A percentile compares a stretch with the other conserved stretches of the same genome.
Evolutionary conservation across 2,113 vertebrate species (phyloP).

Genomic region (Coryphaenoides rupestris): DNA sequence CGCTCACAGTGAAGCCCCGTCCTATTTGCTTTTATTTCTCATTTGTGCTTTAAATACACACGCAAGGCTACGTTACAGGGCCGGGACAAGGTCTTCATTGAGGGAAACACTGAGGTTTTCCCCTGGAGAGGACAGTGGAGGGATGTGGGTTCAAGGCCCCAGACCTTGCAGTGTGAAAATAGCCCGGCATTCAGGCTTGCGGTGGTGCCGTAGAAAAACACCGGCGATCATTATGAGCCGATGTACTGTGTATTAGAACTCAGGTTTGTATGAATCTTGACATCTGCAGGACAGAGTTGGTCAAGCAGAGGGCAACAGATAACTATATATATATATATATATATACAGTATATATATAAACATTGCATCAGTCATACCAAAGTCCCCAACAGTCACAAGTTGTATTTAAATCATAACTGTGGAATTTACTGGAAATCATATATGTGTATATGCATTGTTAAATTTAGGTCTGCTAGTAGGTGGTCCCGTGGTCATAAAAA

Average conservation of each 20-base stretch:
- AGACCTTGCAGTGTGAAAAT: constrained; percentile 73
- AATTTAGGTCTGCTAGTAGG: constrained; percentile 60
- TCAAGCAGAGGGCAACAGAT: constrained; percentile 46
- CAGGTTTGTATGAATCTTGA: constrained; percentile 28
- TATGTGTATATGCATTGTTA: constrained; percentile 42
- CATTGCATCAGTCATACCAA: constrained; percentile 65
- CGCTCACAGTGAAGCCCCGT: constrained; percentile 17
- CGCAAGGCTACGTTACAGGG: constrained; percentile 52
- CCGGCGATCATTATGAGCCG: constrained; percentile 54
- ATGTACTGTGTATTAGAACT: constrained; percentile 39
- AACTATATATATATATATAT: constrained; percentile 44
- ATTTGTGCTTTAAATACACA: constrained; percentile 62
- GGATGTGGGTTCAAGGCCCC: constrained; percentile 69
- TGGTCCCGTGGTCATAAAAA: constrained; percentile 65
- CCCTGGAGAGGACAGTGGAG: constrained; percentile 58
- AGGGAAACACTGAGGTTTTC: constrained; percentile 62
- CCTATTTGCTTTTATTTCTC: constrained; percentile 52
- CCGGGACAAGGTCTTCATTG: constrained; percentile 63
- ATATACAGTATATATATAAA: constrained; percentile 40
- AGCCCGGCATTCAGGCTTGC: constrained; percentile 64
- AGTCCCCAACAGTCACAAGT: constrained; percentile 33
- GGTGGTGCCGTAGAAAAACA: constrained; percentile 66
- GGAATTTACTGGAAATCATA: constrained; percentile 53
- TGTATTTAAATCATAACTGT: constrained; percentile 63
- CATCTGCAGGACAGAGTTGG: constrained; percentile 53